These are phyloP conservation scores for Microctenopoma steveboyesi DNA, from an alignment of 2,797 vertebrate species.

Conservation along the genomic window DNA sequence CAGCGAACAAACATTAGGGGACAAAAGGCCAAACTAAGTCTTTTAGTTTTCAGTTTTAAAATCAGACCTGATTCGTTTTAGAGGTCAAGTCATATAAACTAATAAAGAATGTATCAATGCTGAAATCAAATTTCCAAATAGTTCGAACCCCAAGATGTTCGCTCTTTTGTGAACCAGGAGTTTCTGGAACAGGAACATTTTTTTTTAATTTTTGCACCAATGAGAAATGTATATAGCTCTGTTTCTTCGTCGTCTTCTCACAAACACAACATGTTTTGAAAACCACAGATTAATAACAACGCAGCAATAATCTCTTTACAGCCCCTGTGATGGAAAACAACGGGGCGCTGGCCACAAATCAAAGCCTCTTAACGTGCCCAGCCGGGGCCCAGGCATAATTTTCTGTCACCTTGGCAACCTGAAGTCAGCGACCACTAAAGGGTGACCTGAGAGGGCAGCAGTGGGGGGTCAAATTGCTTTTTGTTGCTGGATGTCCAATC, in stretches of 20 bases:
- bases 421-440: slow-evolving; percentile 69
- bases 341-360: slow-evolving; percentile 37
- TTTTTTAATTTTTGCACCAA: too few species aligned
- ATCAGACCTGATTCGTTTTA: too few species aligned
- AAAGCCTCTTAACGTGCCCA: slow-evolving; percentile 50
- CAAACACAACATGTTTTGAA: neutral
- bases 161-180: too few species aligned
- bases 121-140: too few species aligned
- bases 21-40: too few species aligned
- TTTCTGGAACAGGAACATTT: too few species aligned
- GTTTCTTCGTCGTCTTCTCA: neutral
- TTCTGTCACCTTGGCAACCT: slow-evolving; percentile 77
- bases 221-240: neutral
- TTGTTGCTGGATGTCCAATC: slow-evolving; percentile 70
- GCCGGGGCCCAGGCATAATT: slow-evolving; percentile 60
- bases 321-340: slow-evolving; percentile 38
- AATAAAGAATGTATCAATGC: too few species aligned
- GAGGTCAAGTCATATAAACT: too few species aligned
- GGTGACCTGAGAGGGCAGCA: slow-evolving; percentile 72
- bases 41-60: too few species aligned
- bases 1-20: too few species aligned
- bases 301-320: slow-evolving; percentile 31
- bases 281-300: slow-evolving; percentile 35
- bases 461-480: slow-evolving; percentile 78
- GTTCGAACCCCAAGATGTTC: too few species aligned